Base-by-base conservation (phyloP, 2,888 invertebrate species). In the Tinea trinotella region DNA sequence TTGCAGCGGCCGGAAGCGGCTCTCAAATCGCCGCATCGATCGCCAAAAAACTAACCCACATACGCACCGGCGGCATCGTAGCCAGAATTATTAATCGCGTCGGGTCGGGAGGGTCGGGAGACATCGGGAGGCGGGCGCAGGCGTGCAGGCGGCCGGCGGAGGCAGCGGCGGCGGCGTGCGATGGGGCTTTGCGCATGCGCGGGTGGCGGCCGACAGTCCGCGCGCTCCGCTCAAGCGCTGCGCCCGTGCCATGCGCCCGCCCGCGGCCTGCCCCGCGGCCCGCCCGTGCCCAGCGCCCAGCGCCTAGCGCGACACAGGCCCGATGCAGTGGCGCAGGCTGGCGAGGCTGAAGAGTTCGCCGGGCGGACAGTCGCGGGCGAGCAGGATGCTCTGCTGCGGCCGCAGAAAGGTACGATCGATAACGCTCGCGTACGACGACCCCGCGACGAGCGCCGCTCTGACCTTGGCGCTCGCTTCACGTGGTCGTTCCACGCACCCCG, bases 341-440 rank as follows among this genome's bases (percentile, higher is more conserved):
- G 90, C 92, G 88, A 91, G 92, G 89, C 90, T 90, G 88, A 90
- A 90, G 88, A 88, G 89, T 89, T 88, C 90, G 88, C 89, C 90
- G 87, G 83, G 85, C 80, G 85, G 83, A 74, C 84, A 77, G 73
- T 83, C 84, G 76, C 90, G 91, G 89, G 92, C 92, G 90, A 92
- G 92, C 90, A 92, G 91, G 90, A 95, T 95, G 95, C 94, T 95
- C 90, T 95, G 95, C 91, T 95, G 95, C 91, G 95, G 95, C 90
- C 93, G 95, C 88, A 93, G 94, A 89, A 95, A 95, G 94, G 95
- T 95, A 87, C 90, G 79, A 77, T 87, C 87, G 78, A 80, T 87
- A 76, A 3, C 40, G 48, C 10, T 7, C 78, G 74, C 75, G 76
- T 80, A 80, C 17, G 18, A n/a, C 24, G 46, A 40, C 54, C 34